A percentile compares a stretch with the other conserved stretches of the same genome.
Conservation (phyloP, 1,140 invertebrate species). For the Nylanderia fulva region DNA sequence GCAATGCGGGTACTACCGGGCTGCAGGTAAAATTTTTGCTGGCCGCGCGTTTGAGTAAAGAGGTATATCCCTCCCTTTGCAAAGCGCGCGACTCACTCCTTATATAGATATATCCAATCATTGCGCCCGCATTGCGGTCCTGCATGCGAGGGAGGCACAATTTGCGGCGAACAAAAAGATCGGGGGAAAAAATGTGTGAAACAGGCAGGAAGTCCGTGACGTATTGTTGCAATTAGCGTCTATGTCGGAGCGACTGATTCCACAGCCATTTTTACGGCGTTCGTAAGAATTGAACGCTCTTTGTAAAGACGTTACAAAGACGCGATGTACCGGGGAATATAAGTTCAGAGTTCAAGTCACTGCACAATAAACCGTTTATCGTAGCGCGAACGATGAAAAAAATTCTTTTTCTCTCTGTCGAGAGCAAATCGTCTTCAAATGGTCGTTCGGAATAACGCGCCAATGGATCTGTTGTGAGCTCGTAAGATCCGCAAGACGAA, state of each 20-base stretch:
- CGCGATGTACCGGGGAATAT: conserved; percentile 21
- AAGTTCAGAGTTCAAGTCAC: conserved; percentile 72
- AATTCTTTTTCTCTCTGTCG: not conserved
- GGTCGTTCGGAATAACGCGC: conserved; percentile 68
- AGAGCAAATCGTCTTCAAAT: conserved; percentile 21
- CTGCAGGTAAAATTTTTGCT: conserved; percentile 59
- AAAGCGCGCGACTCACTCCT: conserved; percentile 52
- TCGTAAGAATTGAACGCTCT: not conserved
- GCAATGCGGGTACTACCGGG: conserved; percentile 68
- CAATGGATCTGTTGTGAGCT: conserved; percentile 73
- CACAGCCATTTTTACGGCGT: conserved; percentile 12
- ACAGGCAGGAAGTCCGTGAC: not conserved
- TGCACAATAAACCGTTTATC: conserved; percentile 74
- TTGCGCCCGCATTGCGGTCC: conserved; percentile 68
- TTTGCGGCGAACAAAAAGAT: not conserved
- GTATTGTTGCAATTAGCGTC: not conserved
- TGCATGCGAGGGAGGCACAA: conserved; percentile 22
- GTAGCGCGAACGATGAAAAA: conserved; percentile 47
- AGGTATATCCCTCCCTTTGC: conserved; percentile 55
- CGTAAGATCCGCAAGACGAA: conserved; percentile 52
- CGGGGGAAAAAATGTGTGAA: not conserved
- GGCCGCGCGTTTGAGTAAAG: conserved; percentile 38
- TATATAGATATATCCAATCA: conserved; percentile 67
- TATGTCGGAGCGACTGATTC: not conserved
- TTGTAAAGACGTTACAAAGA: conserved; percentile 50